Evolutionary conservation across 2,888 invertebrate species (phyloP), one percentile per base, ranked within the genome.

Genomic region (Lycaena phlaeas): DNA sequence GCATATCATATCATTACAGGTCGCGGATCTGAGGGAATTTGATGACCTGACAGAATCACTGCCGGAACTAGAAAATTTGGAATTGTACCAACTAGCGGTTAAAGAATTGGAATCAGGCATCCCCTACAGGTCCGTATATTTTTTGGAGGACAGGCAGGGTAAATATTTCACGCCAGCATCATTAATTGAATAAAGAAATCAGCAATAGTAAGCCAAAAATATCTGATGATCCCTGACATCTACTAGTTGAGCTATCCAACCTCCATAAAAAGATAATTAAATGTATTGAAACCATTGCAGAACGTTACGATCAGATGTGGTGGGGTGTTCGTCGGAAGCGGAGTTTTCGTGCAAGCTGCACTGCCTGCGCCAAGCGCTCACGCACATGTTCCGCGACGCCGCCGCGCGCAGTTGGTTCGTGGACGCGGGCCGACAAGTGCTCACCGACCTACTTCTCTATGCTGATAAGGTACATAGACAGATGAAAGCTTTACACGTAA

Each of bases 341-440:
- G 98, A 99, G 78, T 99, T 97, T 84, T 86, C 98, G 54, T 96
- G 96, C 40, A 99, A 99, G 85, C 86, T 99, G 48, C 93, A 96
- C 66, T 98, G 98, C 66, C 82, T 99, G 50, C 90, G 99, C 41
- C 86, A 92, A 44, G 97, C 96, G 27, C 94, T 97, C 70, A 90
- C 93, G 62, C 87, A 87, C 61, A 81, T 95, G 52, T 92, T 97
- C 66, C 87, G 87, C 50, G 88, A 86, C 61, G 86, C 89, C 4
- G 81, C 86, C 4, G 90, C 88, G 40, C 90, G 92, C 61, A 86
- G 89, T 27, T 96, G 95, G 93, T 94, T 97, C 64, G 90, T 90
- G 41, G 92, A 95, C 72, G 91, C 94, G 40, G 97, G 97, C 10
- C 87, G 95, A 3, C 93, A 94, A 74, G 90, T 97, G 52, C 89